phyloP scores from a whole-genome alignment of 2,797 vertebrate species.

The Sternotherus odoratus region DNA sequence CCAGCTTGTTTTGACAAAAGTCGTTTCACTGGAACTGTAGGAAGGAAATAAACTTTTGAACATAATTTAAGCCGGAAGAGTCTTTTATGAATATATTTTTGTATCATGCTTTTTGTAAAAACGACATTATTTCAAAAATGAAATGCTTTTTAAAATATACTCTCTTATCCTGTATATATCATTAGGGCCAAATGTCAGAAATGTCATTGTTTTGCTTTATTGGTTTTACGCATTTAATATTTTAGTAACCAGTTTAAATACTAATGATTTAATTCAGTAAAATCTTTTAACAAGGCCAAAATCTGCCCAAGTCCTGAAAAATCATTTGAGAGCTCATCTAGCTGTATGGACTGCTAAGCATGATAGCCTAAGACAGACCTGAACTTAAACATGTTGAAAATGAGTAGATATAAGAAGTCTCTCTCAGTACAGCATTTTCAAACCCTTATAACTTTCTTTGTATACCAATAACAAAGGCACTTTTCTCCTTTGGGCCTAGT shows the following conservation, averaged over 20 bases:
- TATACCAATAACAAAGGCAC: neutral
- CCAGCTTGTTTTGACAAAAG: conserved; percentile 58
- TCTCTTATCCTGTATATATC: neutral
- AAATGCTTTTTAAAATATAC: neutral
- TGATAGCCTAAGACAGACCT: neutral
- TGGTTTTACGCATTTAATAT: neutral
- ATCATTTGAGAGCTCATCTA: neutral
- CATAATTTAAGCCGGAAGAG: conserved; percentile 61
- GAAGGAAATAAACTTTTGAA: conserved; percentile 74
- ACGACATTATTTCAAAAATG: conserved; percentile 17
- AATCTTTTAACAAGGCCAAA: neutral
- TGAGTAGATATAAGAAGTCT: neutral
- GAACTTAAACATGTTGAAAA: neutral
- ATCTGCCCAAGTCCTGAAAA: neutral
- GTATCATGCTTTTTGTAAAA: conserved; percentile 35
- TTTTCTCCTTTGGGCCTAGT: neutral
- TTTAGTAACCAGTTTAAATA: neutral
- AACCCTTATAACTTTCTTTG: neutral
- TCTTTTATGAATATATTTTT: conserved; percentile 55
- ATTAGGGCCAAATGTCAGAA: neutral
- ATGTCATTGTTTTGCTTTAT: neutral
- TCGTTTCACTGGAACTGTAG: conserved; percentile 65
- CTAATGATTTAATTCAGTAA: conserved; percentile 9
- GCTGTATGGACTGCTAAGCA: too few species aligned
- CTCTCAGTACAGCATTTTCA: neutral